Percentiles rank a stretch among this genome's conserved stretches.
These are phyloP conservation scores for Lethrus apterus DNA, from an alignment of 1,140 invertebrate genomes.

Conservation along the genomic window DNA sequence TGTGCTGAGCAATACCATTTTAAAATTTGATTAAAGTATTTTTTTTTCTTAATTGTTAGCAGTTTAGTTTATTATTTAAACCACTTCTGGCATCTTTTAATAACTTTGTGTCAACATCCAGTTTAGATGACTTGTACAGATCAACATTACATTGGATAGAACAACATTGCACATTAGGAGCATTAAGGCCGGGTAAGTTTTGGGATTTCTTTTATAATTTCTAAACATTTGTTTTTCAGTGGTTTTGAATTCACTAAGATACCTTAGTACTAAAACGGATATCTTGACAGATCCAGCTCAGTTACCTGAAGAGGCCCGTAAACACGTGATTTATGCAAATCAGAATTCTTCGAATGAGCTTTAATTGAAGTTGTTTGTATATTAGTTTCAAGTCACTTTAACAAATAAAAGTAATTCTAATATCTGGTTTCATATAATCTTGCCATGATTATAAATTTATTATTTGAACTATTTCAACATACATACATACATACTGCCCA, in stretches of 20 bases:
- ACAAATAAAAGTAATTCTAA: neutral
- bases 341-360: constrained; percentile 4
- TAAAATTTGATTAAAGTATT: neutral
- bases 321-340: constrained; percentile 42
- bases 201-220: neutral
- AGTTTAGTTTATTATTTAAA: constrained; percentile 89
- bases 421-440: too few relatives aligned
- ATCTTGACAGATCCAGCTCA: constrained; percentile 82
- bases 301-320: constrained; percentile 77
- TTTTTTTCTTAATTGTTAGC: constrained; percentile 33
- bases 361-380: neutral
- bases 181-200: constrained; percentile 79
- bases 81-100: constrained; percentile 85
- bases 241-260: constrained; percentile 83
- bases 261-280: constrained; percentile 87
- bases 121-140: constrained; percentile 84
- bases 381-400: neutral
- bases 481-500: neutral
- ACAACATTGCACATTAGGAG: constrained; percentile 88
- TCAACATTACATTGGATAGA: constrained; percentile 91
- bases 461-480: neutral
- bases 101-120: constrained; percentile 82
- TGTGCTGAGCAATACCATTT: neutral
- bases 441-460: neutral
- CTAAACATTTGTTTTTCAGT: constrained; percentile 52